Evolutionary conservation across 2,888 invertebrate genomes (phyloP).

Genomic region (Parthenolecanium corni): DNA sequence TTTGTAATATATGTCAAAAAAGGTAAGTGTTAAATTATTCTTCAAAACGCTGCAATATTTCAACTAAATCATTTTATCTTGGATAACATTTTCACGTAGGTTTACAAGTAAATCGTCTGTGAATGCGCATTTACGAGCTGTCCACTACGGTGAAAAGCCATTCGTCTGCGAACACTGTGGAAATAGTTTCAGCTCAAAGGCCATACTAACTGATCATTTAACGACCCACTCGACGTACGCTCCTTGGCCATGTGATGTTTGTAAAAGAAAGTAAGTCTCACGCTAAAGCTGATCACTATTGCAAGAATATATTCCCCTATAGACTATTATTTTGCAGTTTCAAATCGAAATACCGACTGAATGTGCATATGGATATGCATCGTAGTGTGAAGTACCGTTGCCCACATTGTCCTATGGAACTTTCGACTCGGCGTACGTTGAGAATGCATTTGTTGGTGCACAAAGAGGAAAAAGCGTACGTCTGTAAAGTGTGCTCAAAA

Average conservation of each 20-base stretch:
- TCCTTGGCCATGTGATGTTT: slow-evolving; percentile 44
- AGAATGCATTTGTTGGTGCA: slow-evolving; percentile 46
- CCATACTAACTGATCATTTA: slow-evolving; percentile 47
- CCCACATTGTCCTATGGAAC: slow-evolving; percentile 44
- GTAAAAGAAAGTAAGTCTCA: slow-evolving; percentile 42
- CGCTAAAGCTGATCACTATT: background rate
- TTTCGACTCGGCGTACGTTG: slow-evolving; percentile 46
- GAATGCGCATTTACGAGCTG: slow-evolving; percentile 45
- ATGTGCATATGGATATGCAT: slow-evolving; percentile 48
- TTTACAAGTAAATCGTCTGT: slow-evolving; percentile 46
- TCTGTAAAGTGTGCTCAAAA: slow-evolving; percentile 47
- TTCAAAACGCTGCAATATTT: background rate
- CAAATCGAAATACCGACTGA: slow-evolving; percentile 46
- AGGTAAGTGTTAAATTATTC: slow-evolving; percentile 40
- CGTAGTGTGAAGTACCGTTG: slow-evolving; percentile 46
- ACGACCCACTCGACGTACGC: slow-evolving; percentile 49
- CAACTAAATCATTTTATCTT: too few species aligned
- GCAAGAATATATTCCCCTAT: background rate
- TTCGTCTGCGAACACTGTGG: slow-evolving; percentile 49
- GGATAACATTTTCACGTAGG: slow-evolving; percentile 38
- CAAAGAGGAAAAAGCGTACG: slow-evolving; percentile 44
- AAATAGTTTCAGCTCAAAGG: slow-evolving; percentile 47
- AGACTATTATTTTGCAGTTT: slow-evolving; percentile 38
- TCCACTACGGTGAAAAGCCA: slow-evolving; percentile 47
- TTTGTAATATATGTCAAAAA: slow-evolving; percentile 44